Conservation (phyloP, 2,797 vertebrate genomes). For the Poecilia picta region DNA sequence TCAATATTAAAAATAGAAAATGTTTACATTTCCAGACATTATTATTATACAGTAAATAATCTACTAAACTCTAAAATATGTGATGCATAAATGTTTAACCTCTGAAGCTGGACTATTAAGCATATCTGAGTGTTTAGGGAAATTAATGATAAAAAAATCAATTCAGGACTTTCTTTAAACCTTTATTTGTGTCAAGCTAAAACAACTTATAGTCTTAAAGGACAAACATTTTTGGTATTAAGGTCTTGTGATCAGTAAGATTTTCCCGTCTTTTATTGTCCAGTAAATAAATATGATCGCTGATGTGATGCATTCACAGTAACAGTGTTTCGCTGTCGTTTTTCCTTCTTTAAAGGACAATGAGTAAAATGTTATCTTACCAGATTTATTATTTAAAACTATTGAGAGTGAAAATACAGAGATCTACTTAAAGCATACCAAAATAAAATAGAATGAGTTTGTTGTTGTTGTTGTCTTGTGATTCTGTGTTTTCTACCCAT, state of each 20-base stretch:
- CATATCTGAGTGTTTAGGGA: background rate
- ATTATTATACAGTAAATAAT: background rate
- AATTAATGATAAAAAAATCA: background rate
- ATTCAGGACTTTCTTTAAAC: background rate
- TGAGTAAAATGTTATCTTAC: background rate
- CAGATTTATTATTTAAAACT: slow-evolving; percentile 12
- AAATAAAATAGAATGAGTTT: background rate
- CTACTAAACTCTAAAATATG: background rate
- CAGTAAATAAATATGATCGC: background rate
- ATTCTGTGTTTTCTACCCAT: slow-evolving; percentile 31
- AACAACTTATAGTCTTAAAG: background rate
- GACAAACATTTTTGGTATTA: background rate
- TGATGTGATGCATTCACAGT: background rate
- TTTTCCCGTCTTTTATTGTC: background rate
- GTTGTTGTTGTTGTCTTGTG: slow-evolving; percentile 35
- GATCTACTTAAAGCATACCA: background rate
- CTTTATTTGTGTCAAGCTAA: background rate
- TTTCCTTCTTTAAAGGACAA: background rate
- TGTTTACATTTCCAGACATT: background rate
- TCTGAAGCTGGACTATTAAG: too few relatives aligned
- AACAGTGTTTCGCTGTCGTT: background rate
- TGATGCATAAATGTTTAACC: too few relatives aligned
- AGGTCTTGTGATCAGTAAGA: too few relatives aligned
- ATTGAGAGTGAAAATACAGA: background rate
- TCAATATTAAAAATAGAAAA: background rate